A percentile compares a stretch with the other conserved stretches of the same genome.
Evolutionary conservation across 2,888 invertebrate genomes (phyloP).

Genomic region (Choristoneura rosaceana): DNA sequence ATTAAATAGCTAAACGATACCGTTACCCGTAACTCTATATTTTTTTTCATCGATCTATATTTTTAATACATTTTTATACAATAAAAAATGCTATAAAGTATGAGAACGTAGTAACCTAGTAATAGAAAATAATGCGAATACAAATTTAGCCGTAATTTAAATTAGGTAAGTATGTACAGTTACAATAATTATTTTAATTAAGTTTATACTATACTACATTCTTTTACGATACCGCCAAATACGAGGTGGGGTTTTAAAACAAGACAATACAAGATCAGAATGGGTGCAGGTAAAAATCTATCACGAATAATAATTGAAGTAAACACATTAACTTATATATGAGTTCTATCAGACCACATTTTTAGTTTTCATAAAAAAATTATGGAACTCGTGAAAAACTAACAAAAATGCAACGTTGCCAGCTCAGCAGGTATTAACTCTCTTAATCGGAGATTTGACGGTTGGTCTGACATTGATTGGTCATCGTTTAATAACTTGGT

Average conservation of each 20-base stretch:
- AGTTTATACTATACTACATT: not conserved
- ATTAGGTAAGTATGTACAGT: not conserved
- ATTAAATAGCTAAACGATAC: constrained; percentile 39
- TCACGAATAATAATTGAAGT: too few species aligned
- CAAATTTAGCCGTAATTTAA: not conserved
- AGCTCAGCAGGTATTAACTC: too few species aligned
- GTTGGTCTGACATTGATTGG: too few species aligned
- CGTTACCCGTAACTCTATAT: constrained; percentile 54
- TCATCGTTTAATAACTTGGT: too few species aligned
- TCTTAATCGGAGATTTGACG: too few species aligned
- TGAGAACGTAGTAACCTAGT: not conserved
- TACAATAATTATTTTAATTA: not conserved
- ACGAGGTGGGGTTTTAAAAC: constrained; percentile 7
- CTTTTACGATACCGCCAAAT: constrained; percentile 8
- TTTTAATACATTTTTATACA: not conserved
- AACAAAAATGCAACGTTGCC: too few species aligned
- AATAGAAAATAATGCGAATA: not conserved
- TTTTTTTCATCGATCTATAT: constrained; percentile 10
- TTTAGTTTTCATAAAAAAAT: too few species aligned
- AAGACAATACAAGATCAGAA: not conserved
- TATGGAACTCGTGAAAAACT: too few species aligned
- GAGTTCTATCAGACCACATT: too few species aligned
- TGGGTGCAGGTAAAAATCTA: too few species aligned
- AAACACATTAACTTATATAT: too few species aligned
- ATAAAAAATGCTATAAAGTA: constrained; percentile 7